Evolutionary conservation across 2,888 invertebrate species (phyloP).

Genomic region (Halictus ligatus): DNA sequence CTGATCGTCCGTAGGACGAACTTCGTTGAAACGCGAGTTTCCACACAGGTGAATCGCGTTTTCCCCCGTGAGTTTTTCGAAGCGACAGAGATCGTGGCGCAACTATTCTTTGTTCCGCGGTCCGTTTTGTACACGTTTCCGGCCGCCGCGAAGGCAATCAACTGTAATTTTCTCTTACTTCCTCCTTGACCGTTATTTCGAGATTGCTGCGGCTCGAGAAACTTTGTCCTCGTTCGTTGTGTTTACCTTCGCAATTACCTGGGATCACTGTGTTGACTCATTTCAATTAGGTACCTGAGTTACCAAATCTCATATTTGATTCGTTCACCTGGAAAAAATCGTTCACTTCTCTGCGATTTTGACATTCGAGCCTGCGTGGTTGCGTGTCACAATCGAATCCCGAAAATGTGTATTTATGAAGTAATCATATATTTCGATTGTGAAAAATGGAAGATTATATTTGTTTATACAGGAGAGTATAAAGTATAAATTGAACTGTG

Average conservation of each 20-base stretch:
- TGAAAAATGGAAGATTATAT: too few species aligned
- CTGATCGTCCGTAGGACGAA: neutral
- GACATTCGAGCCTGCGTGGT: neutral
- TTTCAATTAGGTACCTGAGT: neutral
- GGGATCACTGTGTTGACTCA: neutral
- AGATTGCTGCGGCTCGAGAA: neutral
- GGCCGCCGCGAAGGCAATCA: neutral
- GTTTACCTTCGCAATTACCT: neutral
- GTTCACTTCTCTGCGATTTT: neutral
- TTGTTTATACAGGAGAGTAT: too few species aligned
- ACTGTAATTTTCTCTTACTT: neutral
- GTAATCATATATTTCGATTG: too few species aligned
- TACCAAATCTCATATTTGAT: neutral
- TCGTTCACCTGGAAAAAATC: neutral
- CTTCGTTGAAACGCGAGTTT: conserved; percentile 2
- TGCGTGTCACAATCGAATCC: too few species aligned
- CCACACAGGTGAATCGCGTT: neutral
- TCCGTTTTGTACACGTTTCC: neutral
- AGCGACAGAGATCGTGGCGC: neutral
- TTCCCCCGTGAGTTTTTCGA: neutral
- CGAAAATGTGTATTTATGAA: too few species aligned
- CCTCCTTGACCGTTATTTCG: neutral
- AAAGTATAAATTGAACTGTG: too few species aligned
- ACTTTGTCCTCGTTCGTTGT: neutral
- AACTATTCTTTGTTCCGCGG: conserved; percentile 5